A percentile compares a stretch with the other conserved stretches of the same genome.
Conservation (phyloP, 2,888 invertebrate species). For the Drosophila subsilvestris region DNA sequence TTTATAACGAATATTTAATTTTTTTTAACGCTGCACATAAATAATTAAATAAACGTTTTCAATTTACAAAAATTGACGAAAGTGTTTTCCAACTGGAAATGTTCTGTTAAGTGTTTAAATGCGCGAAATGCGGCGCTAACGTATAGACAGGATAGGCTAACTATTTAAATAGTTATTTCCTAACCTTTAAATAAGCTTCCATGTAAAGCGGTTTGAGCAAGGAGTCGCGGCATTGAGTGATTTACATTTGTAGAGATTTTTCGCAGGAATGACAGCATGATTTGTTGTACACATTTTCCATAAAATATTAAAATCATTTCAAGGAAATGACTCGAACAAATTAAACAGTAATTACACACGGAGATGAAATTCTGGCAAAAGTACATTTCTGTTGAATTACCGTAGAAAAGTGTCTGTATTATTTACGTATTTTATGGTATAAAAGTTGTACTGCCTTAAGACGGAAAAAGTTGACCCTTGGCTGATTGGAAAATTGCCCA, state of each 20-base stretch:
- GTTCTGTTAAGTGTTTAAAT: constrained; percentile 16
- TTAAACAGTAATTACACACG: neutral
- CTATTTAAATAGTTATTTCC: neutral
- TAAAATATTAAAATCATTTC: no score
- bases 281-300: no score
- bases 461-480: neutral
- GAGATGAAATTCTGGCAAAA: neutral
- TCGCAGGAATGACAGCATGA: no score
- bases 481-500: neutral
- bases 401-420: neutral
- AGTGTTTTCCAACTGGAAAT: constrained; percentile 18
- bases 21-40: constrained; percentile 12
- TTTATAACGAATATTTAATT: constrained; percentile 24
- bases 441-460: no score
- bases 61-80: constrained; percentile 29
- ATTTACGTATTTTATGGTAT: no score
- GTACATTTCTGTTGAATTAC: neutral
- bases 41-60: constrained; percentile 30
- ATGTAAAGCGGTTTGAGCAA: no score
- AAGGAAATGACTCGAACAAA: neutral
- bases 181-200: neutral
- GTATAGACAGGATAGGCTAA: no score
- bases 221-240: no score
- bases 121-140: neutral
- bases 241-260: no score